Percentiles rank a stretch among this genome's conserved stretches.
Conservation (phyloP, 2,797 vertebrate species). For the Numenius phaeopus region DNA sequence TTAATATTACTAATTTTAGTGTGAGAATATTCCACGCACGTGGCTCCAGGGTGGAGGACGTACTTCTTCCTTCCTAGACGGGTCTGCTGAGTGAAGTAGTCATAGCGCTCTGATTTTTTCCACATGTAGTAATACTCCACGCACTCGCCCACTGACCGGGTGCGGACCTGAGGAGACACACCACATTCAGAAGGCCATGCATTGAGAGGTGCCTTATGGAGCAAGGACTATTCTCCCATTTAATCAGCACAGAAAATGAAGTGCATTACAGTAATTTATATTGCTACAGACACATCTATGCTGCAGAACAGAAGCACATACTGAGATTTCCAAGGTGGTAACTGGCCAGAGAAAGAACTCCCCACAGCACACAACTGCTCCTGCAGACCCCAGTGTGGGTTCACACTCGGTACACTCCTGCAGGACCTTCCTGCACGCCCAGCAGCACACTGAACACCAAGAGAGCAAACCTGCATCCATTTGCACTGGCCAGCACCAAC, state of each 20-base stretch:
- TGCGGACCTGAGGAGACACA: constrained; percentile 87
- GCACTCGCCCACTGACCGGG: constrained; percentile 93
- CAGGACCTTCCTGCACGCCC: constrained; percentile 55
- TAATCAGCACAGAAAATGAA: neutral
- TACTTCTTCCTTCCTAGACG: constrained; percentile 92
- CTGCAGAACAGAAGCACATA: constrained; percentile 25
- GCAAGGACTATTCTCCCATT: neutral
- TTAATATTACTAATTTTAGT: constrained; percentile 44
- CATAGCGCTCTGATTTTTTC: constrained; percentile 95
- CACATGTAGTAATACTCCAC: constrained; percentile 98
- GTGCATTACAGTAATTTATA: neutral
- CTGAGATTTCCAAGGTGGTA: constrained; percentile 29
- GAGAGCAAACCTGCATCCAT: constrained; percentile 60
- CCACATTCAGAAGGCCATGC: neutral
- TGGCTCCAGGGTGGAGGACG: constrained; percentile 86
- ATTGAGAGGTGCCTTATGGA: fast-evolving
- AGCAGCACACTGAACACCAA: constrained; percentile 26
- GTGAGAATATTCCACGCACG: constrained; percentile 83
- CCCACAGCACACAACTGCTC: neutral
- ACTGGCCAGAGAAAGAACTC: neutral
- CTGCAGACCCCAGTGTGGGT: neutral
- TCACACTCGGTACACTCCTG: neutral
- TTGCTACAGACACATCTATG: neutral
- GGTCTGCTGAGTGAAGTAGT: constrained; percentile 94
- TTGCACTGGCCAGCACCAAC: constrained; percentile 50